Base-by-base conservation (phyloP, 2,888 invertebrate genomes). In the Scrobipalpa atriplicella region DNA sequence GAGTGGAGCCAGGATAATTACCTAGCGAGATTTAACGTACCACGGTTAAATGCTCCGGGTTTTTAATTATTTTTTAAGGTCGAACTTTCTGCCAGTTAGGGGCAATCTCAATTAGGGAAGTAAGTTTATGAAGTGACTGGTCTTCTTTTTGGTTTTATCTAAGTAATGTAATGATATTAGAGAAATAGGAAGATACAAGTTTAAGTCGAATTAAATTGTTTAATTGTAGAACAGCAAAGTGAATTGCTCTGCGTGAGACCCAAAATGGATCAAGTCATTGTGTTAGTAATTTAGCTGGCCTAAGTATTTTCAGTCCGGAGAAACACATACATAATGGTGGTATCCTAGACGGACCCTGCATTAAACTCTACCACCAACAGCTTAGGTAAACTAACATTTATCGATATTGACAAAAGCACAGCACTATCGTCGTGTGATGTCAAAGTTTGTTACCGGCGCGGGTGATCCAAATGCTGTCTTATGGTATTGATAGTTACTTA, bases 1-100 rank as follows among this genome's bases (percentile, higher is more conserved):
- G 92, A 91, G 89, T 89, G 90, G 86, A 87, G 92, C 92, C 91
- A 91, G 91, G 89, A 88, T 92, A 91, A 92, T 92, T 92, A 91
- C 90, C 91, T 83, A 86, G 90, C 87, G 90, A 91, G 92, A 90
- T 91, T 91, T 90, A 90, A 91, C 89, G 86, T 86, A 83, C 81
- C 80, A 86, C 88, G 87, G 84, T 83, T 85, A 86, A 90, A 90
- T 87, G 84, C 85, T 80, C 71, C 72, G 76, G 78, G 79, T 76
- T 81, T 80, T 77, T 78, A 80, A 80, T 81, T 81, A 78, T 82
- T 81, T 82, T 72, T 82, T 82, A 78, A 75, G 77, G 73, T 77
- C 65, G 70, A 69, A 73, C 71, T 74, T 73, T 75, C 72, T 71
- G 70, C 69, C 68, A 70, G 71, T 70, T 71, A 69, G 70, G 65